Base-by-base conservation (phyloP, 2,113 vertebrate genomes). In the Odontesthes bonariensis region DNA sequence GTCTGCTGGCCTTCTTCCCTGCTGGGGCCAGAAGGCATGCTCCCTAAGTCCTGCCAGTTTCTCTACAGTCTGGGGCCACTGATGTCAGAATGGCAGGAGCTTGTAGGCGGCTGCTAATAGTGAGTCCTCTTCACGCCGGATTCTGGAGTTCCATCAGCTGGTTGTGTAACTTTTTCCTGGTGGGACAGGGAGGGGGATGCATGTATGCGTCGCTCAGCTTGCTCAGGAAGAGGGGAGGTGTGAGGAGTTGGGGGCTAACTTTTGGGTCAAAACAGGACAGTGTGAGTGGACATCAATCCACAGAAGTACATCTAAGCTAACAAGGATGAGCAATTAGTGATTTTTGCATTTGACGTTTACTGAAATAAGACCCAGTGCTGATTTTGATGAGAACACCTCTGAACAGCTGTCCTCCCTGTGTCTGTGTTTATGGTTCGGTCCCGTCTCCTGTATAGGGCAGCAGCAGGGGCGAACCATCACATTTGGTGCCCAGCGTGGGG, bases 381-480 rank as follows among this genome's bases (percentile, higher is more conserved):
- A 70, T 69, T 70, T 82, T 2, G 5, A 54, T 38, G 51, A 66
- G 32, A 44, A 23, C 63, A 62, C 62, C 69, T 86, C 65, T 17
- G 58, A 88, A 89, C 86, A 89, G 79, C 90, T 86, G 79, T 88
- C 82, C 86, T 81, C 89, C 91, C 92, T 74, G 32, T 56, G 73
- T 66, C 84, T 53, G 77, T 87, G 90, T 91, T 92, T 90, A 92
- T 94, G 94, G 94, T 95, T 92, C 76, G 63, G 90, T 92, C 94
- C 92, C 80, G 85, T 92, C 91, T 94, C 90, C 93, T 75, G 93
- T 93, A 93, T 69, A 79, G 93, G 84, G 88, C 92, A 94, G 91
- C 94, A 95, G 94, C 94, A 95, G 94, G 94, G 94, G 92, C 88
- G 92, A 94, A 94, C 93, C 94, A 94, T 94, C 94, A 95, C 94